Evolutionary conservation across 2,888 invertebrate genomes (phyloP).

Genomic region (Aplocera efformata): DNA sequence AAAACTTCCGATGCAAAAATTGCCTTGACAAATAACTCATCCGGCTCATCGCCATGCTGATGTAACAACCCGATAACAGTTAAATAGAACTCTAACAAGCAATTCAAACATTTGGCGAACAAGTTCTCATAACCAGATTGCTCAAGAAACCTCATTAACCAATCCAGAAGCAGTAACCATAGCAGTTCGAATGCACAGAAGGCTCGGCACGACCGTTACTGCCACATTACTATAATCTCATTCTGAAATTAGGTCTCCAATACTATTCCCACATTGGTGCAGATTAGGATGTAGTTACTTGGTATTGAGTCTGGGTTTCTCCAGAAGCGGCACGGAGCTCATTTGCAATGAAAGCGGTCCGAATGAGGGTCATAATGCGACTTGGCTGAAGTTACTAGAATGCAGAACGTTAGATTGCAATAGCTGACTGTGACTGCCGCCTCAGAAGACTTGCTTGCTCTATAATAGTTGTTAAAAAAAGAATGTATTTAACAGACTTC

Average conservation of each 20-base stretch:
- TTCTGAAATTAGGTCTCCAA: conserved; percentile 41
- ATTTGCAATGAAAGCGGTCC: conserved; percentile 60
- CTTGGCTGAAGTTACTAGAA: conserved; percentile 44
- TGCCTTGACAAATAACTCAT: too few species aligned
- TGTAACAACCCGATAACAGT: too few species aligned
- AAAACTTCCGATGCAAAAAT: too few species aligned
- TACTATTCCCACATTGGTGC: conserved; percentile 30
- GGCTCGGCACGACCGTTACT: conserved; percentile 18
- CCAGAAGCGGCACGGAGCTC: conserved; percentile 42
- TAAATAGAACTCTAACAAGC: background rate
- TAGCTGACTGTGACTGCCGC: conserved; percentile 35
- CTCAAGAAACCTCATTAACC: conserved; percentile 18
- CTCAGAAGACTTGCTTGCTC: conserved; percentile 34
- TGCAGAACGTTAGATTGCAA: conserved; percentile 44
- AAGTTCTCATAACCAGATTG: conserved; percentile 5
- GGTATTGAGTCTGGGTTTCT: conserved; percentile 30
- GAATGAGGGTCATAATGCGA: conserved; percentile 52
- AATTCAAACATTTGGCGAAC: conserved; percentile 3
- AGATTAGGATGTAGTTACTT: conserved; percentile 22
- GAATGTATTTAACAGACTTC: too few species aligned
- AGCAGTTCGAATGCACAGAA: conserved; percentile 15
- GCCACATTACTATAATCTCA: conserved; percentile 36
- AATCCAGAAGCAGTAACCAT: conserved; percentile 12
- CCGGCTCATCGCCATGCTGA: too few species aligned
- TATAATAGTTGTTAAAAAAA: background rate